Evolutionary conservation across 2,113 vertebrate species (phyloP), one percentile per base, ranked within the genome.

Genomic region (Formicarius rufipectus): DNA sequence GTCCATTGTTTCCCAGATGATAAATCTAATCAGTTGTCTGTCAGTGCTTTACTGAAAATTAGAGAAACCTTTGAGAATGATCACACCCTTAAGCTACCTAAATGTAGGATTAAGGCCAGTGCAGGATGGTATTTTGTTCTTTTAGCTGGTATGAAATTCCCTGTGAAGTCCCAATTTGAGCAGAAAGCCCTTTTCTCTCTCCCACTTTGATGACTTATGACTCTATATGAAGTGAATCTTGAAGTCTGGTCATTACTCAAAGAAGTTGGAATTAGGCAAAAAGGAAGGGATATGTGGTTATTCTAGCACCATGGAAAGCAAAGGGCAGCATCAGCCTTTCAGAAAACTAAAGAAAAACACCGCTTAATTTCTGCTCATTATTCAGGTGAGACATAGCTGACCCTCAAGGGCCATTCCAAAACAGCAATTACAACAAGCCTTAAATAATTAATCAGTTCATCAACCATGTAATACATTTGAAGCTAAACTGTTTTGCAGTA

Each of bases 281-380:
- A 83, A 58, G 3, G 1, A 9, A 83, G 22, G 11, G 5, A 1
- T 0, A 0, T 7, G 17, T 39, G 6, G 8, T 49, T 85, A 52
- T 72, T 84, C 19, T 60, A 84, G 33, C 39, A 58, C 28, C 12
- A 27, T 8, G 10, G 52, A 91, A 90, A 86, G 17, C 28, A 82
- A 84, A 86, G 7, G n/a, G 5, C 3, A 12, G 8, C 30, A 64
- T 67, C 23, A 55, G 0, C 3, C 13, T 40, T 90, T 87, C 47
- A 87, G 78, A 76, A 88, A 74, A 92, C 22, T 28, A 22, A 84
- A 62, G 12, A 45, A 37, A 53, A 87, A 64, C 12, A 44, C 25
- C 35, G 10, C 4, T 63, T 71, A 90, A 87, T 68, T 90, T 95
- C 50, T 77, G 7, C 22, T 90, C 15, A 30, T 79, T 71, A 89